Base-by-base conservation (phyloP, 2,888 invertebrate genomes). In the Neoascia interrupta region DNA sequence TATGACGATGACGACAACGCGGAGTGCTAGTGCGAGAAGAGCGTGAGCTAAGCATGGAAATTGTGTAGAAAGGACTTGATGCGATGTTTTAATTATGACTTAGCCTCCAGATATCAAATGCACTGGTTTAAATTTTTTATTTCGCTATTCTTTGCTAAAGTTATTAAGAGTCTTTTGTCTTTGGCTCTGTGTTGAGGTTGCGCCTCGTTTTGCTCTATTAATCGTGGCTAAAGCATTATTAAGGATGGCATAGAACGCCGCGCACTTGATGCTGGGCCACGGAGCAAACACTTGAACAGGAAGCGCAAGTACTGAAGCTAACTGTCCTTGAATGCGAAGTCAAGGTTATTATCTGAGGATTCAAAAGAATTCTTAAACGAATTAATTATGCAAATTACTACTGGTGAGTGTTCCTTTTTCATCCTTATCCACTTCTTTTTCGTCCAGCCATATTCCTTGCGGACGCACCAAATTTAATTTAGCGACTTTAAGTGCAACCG, bases 331-430 rank as follows among this genome's bases (percentile, higher is more conserved):
- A 53, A 60, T 39, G 31, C 16, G 23, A 13, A 76, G 72, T 76
- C 76, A 76, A 76, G 76, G 76, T 76, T 72, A 54, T 64, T 70
- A 76, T 76, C 72, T 47, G 45, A 47, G 45, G 36, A 58, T 58
- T 45, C 64, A 47, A 64, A 64, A 39, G 64, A 76, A 72, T 70
- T 43, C 31, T 72, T 70, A 76, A 76, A 60, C 58, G 72, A 63
- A 76, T 72, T 76, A 70, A 76, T 76, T 72, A 76, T 76, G 72
- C 76, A 76, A 76, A 76, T 76, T 72, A 76, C 64, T 76, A 45
- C 58, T 53, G 58, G 72, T 39, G 58, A 64, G 47, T 36, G 16
- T 28, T 45, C 13, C 21, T 51, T 43, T 58, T 39, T 58, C 3
- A 6, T 43, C 31, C 23, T 31, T 15, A 4, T 37, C 6, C 37